Evolutionary conservation across 1,140 invertebrate species (phyloP), one percentile per base, ranked within the genome.

Genomic region (Uloborus diversus): DNA sequence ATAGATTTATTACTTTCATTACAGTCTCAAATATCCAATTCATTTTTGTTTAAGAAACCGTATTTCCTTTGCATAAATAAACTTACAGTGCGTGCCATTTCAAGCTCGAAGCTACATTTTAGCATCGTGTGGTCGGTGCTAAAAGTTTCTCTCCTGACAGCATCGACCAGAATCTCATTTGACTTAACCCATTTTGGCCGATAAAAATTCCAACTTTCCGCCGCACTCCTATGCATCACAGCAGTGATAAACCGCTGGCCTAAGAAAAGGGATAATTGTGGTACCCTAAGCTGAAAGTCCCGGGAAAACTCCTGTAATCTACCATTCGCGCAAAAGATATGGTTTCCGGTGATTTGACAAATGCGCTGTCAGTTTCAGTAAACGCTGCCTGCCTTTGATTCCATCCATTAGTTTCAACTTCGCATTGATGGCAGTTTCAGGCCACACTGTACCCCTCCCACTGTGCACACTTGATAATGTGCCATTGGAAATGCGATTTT

Each of bases 221-320:
- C n/a, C n/a, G n/a, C 2, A 62, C 33, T 13, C 57, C 57, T 28
- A 59, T 32, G 27, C 37, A 68, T 37, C 69, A 33, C 30, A 14
- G n/a, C 27, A 23, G 30, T 71, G 69, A 71, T 71, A 75, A 75
- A 75, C 17, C 59, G 70, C 30, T 27, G 5, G 30, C 30, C 73
- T 56, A 65, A 76, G 73, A 76, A 76, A 62, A 64, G 69, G 59
- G 61, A 65, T 76, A 76, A 76, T 76, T 76, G 73, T 61, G 59
- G 65, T 64, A 65, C 37, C 73, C 61, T 53, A 65, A 76, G 56
- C 73, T 56, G 47, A 65, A 76, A 64, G 59, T 75, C 59, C 42
- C 37, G 35, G 59, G 49, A 75, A 62, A 49, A 56, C 51, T 59
- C 42, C 27, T 35, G 28, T 62, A 75, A 51, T 37, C 64, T 17